Evolutionary conservation across 2,113 vertebrate genomes (phyloP).

Genomic region (Microcebus griseorufus): DNA sequence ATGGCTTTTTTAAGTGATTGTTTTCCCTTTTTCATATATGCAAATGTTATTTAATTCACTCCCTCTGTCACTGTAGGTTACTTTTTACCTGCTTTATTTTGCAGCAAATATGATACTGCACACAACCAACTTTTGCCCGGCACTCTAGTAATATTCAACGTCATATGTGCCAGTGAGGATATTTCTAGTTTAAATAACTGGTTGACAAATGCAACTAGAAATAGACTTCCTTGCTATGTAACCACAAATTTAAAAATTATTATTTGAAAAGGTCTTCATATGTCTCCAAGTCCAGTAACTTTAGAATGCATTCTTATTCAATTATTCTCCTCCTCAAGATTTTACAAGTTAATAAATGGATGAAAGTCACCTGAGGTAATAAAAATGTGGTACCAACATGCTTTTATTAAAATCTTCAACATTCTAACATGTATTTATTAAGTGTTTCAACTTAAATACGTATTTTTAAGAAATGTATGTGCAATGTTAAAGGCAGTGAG

Average conservation of each 20-base stretch:
- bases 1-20: neutral
- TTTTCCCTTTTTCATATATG: neutral
- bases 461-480: neutral
- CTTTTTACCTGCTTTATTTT: neutral
- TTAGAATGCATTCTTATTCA: neutral
- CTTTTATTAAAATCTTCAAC: neutral
- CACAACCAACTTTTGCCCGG: neutral
- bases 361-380: neutral
- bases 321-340: neutral
- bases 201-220: neutral
- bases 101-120: neutral
- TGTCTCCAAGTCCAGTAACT: neutral
- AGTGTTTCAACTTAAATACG: slow-evolving; percentile 11
- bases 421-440: neutral
- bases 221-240: neutral
- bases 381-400: neutral
- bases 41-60: neutral
- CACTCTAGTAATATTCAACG: neutral
- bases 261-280: neutral
- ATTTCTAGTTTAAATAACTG: neutral
- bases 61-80: neutral
- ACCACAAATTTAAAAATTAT: slow-evolving; percentile 20
- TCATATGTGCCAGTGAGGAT: neutral
- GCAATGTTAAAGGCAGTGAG: no score
- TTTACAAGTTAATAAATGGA: neutral